These are phyloP conservation scores for Ovis canadensis DNA, from an alignment of 2,113 vertebrate genomes.

Conservation along the genomic window DNA sequence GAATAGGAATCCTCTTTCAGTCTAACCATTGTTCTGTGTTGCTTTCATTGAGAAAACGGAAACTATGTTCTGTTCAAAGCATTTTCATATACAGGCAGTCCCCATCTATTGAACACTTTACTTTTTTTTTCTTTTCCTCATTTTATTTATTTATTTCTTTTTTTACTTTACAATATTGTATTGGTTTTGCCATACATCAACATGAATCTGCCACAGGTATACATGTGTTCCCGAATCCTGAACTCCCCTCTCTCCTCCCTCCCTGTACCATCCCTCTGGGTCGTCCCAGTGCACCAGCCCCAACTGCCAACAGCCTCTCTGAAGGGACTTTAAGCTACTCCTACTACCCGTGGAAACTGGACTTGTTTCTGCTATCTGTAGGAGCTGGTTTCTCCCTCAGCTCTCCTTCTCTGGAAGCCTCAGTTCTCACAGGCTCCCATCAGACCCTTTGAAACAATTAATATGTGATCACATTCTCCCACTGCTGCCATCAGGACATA, in stretches of 20 bases:
- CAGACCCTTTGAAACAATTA: conserved; percentile 19
- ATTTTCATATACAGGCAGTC: background rate
- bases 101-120: conserved; percentile 10
- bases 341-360: background rate
- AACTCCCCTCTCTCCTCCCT: too few species aligned
- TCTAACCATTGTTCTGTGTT: conserved; percentile 5
- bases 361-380: background rate
- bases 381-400: conserved; percentile 13
- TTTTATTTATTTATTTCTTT: too few species aligned
- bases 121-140: background rate
- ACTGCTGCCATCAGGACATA: background rate
- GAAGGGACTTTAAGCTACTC: background rate
- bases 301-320: background rate
- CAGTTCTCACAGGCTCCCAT: background rate
- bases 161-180: too few species aligned
- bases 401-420: background rate
- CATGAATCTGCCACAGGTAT: too few species aligned
- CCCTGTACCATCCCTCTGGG: too few species aligned
- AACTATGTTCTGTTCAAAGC: background rate
- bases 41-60: conserved; percentile 41
- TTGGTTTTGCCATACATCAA: too few species aligned
- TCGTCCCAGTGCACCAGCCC: too few species aligned
- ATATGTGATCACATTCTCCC: background rate
- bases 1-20: conserved; percentile 15
- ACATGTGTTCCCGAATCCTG: too few species aligned